Evolutionary conservation across 2,888 invertebrate species (phyloP), one percentile per base, ranked within the genome.

Genomic region (Anoncus sp.): DNA sequence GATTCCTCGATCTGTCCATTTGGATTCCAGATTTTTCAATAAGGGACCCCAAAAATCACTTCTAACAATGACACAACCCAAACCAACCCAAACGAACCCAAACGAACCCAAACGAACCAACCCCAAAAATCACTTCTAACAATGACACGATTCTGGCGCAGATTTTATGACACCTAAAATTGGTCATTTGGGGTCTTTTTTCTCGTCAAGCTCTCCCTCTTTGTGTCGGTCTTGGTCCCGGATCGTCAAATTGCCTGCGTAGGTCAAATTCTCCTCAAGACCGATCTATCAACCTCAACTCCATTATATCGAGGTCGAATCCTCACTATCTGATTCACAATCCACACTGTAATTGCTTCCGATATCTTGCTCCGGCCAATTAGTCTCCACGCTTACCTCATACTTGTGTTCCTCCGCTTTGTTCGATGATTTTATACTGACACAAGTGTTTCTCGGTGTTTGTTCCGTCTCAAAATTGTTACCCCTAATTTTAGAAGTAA

Each of bases 281-380:
- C 20, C 10, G 20, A 27, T 14, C 22, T 14, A 38, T 24, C 2
- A 24, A 5, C 24, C 20, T 66, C 16, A 16, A 20, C 20, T 35
- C 16, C 31, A 71, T 83, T 85, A 89, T 76, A 90, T 87, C 49
- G 90, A 90, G 20, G 90, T 90, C 9, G 90, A 90, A 75, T 88
- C 87, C 24, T 89, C 89, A 71, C 88, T 86, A 53, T 89, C 90
- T n/a, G 85, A 85, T 51, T 89, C 87, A 31, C 83, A 84, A 14
- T 86, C 85, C 14, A 72, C 77, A 12, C 73, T 74, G 62, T 85
- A 86, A 22, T 80, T 62, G 55, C 76, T 77, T 18, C 80, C 76
- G 16, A 49, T 63, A 12, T 87, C 82, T 20, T 72, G 72, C 20
- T 85, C 82, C 10, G 81, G 79, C 85, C 86, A 87, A 51, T 82